Evolutionary conservation across 1,140 invertebrate species (phyloP), one percentile per base, ranked within the genome.

Genomic region (Xylocopa sonorina): DNA sequence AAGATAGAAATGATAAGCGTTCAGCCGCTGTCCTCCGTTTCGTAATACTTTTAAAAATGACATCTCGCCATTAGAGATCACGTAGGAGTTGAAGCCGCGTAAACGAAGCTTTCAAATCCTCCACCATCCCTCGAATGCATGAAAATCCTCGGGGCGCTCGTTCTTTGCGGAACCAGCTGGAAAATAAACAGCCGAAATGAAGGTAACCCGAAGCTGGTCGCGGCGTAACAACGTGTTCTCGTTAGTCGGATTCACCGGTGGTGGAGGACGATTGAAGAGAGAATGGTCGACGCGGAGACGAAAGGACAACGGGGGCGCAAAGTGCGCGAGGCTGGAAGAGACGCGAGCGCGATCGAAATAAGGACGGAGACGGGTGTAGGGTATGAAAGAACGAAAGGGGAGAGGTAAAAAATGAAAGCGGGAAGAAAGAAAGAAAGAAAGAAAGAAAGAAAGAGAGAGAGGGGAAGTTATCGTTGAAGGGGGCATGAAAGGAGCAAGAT

Each of bases 401-500:
- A 21, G 21, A 32, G 38, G n/a, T 16, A 46, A 18, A 16, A 32
- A 10, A 57, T 16, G 46, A 38, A 10, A 0, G 5, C 10, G 21
- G 46, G 21, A 29, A 12, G 18, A 32, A 38, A 14, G 21, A 46
- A 18, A 9, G 16, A 14, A 34, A n/a, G n/a, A 62, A 60, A 60
- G n/a, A n/a, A 21, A 24, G 10, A 3, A 43, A 46, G 24, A 55
- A 46, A 24, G 58, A 18, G 57, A 27, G 43, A 53, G 27, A 53
- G 27, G 58, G 55, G 69, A 24, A 38, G 53, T 66, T 74, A 68
- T 67, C 72, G 78, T 75, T 32, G 55, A 80, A 34, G 68, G 55
- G 71, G 27, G 71, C 72, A 80, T 51, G 78, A 80, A 74, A 73
- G 62, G 68, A 69, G 73, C 53, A 81, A 64, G 79, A 82, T 53